A percentile compares a stretch with the other conserved stretches of the same genome.
These are phyloP conservation scores for Cyprinodon brontotheroides DNA, from an alignment of 2,113 vertebrate species.

Conservation along the genomic window DNA sequence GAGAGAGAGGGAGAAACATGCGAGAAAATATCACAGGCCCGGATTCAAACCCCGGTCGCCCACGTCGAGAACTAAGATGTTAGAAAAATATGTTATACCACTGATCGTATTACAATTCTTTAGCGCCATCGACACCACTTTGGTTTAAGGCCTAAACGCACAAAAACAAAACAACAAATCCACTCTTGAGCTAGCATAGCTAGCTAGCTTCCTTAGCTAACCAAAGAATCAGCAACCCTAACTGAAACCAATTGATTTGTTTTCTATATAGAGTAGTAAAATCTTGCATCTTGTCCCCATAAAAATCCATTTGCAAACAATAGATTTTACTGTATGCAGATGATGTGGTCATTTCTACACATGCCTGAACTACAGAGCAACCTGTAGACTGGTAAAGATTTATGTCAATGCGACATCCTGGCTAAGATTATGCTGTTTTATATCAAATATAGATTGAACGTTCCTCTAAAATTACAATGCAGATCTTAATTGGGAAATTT, in stretches of 20 bases:
- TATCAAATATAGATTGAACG: no score
- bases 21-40: no score
- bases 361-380: background rate
- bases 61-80: background rate
- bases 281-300: no score
- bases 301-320: background rate
- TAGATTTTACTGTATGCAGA: background rate
- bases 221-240: background rate
- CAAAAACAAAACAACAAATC: background rate
- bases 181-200: background rate
- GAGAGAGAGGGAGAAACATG: no score
- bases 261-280: no score
- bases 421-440: background rate
- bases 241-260: no score
- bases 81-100: background rate
- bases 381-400: background rate
- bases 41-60: no score
- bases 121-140: background rate
- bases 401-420: background rate
- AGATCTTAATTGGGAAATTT: background rate
- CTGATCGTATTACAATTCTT: background rate
- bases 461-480: background rate
- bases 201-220: background rate
- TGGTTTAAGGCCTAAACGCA: background rate
- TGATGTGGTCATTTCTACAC: background rate